Evolutionary conservation across 2,797 vertebrate genomes (phyloP).

Genomic region (Enteromius treurensis): DNA sequence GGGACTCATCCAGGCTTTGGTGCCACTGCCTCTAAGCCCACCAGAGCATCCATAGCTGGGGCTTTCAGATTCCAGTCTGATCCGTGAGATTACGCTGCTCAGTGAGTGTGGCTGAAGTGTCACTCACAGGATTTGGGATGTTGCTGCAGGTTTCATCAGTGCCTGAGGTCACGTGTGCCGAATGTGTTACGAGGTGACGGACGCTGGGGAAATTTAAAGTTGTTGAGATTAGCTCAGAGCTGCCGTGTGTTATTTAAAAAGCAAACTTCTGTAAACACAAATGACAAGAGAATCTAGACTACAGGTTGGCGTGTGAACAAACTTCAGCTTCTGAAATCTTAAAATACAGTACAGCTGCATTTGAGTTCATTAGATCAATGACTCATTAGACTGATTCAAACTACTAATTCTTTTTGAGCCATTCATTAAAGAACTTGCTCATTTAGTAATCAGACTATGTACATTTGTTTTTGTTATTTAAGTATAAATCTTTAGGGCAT

Average conservation of each 20-base stretch:
- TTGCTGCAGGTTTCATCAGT: slow-evolving; percentile 69
- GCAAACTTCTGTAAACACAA: slow-evolving; percentile 14
- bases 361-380: neutral
- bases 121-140: slow-evolving; percentile 52
- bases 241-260: slow-evolving; percentile 22
- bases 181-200: slow-evolving; percentile 60
- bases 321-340: neutral
- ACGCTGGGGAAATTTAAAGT: slow-evolving; percentile 46
- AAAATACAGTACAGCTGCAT: neutral
- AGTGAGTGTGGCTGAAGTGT: slow-evolving; percentile 50
- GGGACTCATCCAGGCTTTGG: slow-evolving; percentile 51
- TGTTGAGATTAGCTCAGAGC: slow-evolving; percentile 35
- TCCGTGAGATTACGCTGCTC: slow-evolving; percentile 58
- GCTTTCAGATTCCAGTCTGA: slow-evolving; percentile 53
- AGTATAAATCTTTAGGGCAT: neutral
- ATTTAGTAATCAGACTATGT: neutral
- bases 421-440: neutral
- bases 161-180: slow-evolving; percentile 62
- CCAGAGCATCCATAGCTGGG: slow-evolving; percentile 43
- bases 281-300: slow-evolving; percentile 7
- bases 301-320: neutral
- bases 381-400: neutral
- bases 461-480: neutral
- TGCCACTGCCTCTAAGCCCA: slow-evolving; percentile 49
- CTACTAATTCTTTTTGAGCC: neutral